phyloP scores from a whole-genome alignment of 2,797 vertebrate genomes.

The Adelosebastes latens region DNA sequence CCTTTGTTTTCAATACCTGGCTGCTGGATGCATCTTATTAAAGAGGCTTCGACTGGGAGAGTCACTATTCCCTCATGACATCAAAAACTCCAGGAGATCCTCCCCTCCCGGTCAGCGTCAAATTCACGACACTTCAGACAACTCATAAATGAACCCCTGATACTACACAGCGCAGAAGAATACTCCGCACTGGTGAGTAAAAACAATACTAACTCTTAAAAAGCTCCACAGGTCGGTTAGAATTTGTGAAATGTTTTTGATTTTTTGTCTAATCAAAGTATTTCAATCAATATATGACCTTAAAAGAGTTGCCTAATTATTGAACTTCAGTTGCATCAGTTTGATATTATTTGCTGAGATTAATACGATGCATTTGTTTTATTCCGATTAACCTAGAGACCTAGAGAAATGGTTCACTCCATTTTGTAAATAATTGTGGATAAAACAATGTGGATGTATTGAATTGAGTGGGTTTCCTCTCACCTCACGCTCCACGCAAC shows the following conservation, averaged over 20 bases:
- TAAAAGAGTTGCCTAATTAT: neutral
- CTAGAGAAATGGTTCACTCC: neutral
- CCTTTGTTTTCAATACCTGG: neutral
- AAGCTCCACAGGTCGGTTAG: neutral
- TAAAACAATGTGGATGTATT: neutral
- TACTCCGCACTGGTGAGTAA: conserved; percentile 54
- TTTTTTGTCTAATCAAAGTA: neutral
- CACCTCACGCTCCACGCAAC: neutral
- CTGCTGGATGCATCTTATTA: neutral
- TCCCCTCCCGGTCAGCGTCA: conserved; percentile 51
- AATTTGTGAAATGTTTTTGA: neutral
- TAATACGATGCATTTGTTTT: neutral
- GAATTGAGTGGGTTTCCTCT: neutral
- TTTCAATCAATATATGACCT: neutral
- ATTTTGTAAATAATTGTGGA: neutral
- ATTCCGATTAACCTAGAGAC: neutral
- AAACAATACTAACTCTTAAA: neutral
- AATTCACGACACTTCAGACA: conserved; percentile 46
- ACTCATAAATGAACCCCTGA: conserved; percentile 63
- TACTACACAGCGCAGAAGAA: neutral
- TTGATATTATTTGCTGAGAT: neutral
- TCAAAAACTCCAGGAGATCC: conserved; percentile 51
- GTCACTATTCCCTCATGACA: neutral
- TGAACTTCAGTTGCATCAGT: neutral
- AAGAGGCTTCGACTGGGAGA: neutral